Evolutionary conservation across 2,113 vertebrate genomes (phyloP).

Genomic region (Atrichornis clamosus): DNA sequence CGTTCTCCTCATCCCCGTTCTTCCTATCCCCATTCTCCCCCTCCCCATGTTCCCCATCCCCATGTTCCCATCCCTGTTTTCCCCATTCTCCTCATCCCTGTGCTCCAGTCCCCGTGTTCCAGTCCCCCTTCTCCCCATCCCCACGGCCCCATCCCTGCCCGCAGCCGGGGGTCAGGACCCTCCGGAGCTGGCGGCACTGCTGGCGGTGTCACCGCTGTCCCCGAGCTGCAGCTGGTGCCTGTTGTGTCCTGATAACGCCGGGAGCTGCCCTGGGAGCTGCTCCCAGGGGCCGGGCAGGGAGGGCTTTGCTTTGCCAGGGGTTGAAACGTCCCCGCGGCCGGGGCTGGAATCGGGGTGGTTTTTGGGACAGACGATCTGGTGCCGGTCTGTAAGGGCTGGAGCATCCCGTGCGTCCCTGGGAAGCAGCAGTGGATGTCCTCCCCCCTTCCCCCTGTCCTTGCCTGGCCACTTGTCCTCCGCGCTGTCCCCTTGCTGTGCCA

Average conservation of each 20-base stretch:
- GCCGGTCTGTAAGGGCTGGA: not conserved
- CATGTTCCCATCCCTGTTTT: too few relatives aligned
- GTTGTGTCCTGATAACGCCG: not conserved
- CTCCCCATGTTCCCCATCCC: too few relatives aligned
- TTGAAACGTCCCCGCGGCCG: fast-evolving
- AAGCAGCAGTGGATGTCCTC: fast-evolving
- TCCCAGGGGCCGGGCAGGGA: not conserved
- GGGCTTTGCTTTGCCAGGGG: not conserved
- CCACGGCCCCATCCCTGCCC: not conserved
- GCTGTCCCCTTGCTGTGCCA: not conserved
- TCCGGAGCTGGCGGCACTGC: not conserved
- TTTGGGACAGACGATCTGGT: not conserved
- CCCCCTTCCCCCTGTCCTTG: fast-evolving
- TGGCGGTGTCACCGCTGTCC: not conserved
- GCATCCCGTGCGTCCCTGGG: fast-evolving
- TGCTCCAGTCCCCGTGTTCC: not conserved
- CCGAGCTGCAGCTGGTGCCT: not conserved
- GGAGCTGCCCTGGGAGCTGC: not conserved
- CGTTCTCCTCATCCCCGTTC: too few relatives aligned
- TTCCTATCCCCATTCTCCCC: too few relatives aligned
- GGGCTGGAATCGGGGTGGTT: fast-evolving
- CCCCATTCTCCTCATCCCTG: not conserved
- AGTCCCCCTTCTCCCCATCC: too few relatives aligned
- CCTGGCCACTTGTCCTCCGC: not conserved
- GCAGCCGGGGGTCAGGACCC: not conserved